Percentiles rank a stretch among this genome's conserved stretches.
These are phyloP conservation scores for Bovichtus variegatus DNA, from an alignment of 2,797 vertebrate genomes.

Conservation along the genomic window DNA sequence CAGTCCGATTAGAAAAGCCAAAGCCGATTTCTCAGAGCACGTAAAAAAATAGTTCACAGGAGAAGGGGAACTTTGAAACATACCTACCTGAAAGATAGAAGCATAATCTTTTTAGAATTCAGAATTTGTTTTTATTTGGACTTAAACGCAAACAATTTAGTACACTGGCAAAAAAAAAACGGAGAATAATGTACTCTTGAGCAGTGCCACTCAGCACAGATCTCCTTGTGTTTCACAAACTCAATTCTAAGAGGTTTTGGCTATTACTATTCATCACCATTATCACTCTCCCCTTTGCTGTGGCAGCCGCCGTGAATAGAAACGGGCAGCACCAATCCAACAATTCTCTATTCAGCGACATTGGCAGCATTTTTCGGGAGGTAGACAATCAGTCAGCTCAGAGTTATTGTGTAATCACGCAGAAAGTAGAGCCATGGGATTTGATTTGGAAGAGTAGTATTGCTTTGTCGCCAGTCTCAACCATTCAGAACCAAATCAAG, in stretches of 20 bases:
- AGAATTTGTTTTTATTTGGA: not conserved
- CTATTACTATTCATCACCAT: conserved; percentile 66
- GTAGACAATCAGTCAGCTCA: conserved; percentile 71
- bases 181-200: conserved; percentile 39
- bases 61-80: conserved; percentile 37
- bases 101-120: conserved; percentile 13
- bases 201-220: conserved; percentile 38
- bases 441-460: conserved; percentile 73
- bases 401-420: conserved; percentile 80
- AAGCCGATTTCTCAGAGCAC: not conserved
- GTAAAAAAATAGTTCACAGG: not conserved
- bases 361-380: conserved; percentile 68
- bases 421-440: conserved; percentile 74
- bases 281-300: conserved; percentile 54
- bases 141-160: conserved; percentile 2
- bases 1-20: conserved; percentile 39
- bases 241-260: conserved; percentile 41
- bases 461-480: conserved; percentile 69
- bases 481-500: conserved; percentile 77
- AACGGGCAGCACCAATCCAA: conserved; percentile 56
- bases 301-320: conserved; percentile 65
- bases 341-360: conserved; percentile 67
- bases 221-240: conserved; percentile 51
- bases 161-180: conserved; percentile 3
- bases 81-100: conserved; percentile 5